phyloP scores from a whole-genome alignment of 92 coral and sea anemone species.

The Chrysogorgia sp. region DNA sequence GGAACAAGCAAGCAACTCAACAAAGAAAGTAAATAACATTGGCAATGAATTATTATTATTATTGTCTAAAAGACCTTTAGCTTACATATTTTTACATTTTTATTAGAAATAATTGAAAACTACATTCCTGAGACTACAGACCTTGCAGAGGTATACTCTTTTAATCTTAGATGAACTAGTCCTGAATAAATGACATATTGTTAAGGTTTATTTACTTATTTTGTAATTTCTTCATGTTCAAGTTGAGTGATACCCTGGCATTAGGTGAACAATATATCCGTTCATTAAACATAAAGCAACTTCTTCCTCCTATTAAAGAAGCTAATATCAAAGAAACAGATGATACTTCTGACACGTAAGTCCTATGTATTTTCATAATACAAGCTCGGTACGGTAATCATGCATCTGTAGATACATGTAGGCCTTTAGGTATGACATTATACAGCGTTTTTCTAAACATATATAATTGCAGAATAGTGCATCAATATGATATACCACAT shows the following conservation, averaged over 20 bases:
- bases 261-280: constrained; percentile 78
- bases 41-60: no score
- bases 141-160: constrained; percentile 65
- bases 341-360: constrained; percentile 97
- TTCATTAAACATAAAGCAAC: constrained; percentile 79
- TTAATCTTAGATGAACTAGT: neutral
- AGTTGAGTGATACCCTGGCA: constrained; percentile 85
- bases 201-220: neutral
- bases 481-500: no score
- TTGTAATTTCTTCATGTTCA: neutral
- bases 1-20: no score
- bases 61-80: neutral
- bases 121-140: constrained; percentile 97
- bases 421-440: neutral
- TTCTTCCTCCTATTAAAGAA: constrained; percentile 95
- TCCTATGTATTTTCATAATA: neutral
- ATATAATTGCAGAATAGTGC: no score
- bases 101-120: constrained; percentile 83
- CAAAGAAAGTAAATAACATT: no score
- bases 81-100: neutral
- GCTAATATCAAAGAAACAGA: constrained; percentile 85
- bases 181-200: no score
- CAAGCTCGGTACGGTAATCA: neutral
- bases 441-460: neutral
- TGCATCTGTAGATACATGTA: neutral